These are phyloP conservation scores for Calliopum simillimum DNA, from an alignment of 2,888 invertebrate species.

Conservation along the genomic window DNA sequence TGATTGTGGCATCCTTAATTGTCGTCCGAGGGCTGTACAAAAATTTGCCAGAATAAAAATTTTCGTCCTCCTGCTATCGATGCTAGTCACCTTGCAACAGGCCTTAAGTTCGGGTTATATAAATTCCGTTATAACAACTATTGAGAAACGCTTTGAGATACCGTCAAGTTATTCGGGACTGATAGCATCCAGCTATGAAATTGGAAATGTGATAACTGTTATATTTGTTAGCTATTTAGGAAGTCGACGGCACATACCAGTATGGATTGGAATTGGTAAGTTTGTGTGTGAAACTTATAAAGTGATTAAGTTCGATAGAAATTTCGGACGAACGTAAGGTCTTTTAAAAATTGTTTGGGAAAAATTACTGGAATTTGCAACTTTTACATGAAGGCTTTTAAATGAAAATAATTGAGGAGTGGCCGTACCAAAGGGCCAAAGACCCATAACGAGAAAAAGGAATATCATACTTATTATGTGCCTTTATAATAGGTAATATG, in stretches of 20 bases:
- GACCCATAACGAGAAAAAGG: too few relatives aligned
- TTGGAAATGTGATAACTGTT: slow-evolving; percentile 94
- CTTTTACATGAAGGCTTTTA: background rate
- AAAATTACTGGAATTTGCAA: background rate
- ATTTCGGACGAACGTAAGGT: background rate
- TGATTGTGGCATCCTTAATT: slow-evolving; percentile 90
- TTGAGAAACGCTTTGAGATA: slow-evolving; percentile 94
- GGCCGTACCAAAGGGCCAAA: too few relatives aligned
- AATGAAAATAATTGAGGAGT: too few relatives aligned
- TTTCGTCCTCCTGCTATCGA: slow-evolving; percentile 88
- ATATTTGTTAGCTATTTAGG: slow-evolving; percentile 96
- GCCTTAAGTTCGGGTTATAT: slow-evolving; percentile 92
- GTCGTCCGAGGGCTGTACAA: slow-evolving; percentile 87
- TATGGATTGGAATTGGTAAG: slow-evolving; percentile 93
- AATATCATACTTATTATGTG: too few relatives aligned
- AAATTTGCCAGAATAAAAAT: slow-evolving; percentile 92
- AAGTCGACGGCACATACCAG: slow-evolving; percentile 90
- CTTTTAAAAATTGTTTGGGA: background rate
- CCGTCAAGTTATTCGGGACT: slow-evolving; percentile 93
- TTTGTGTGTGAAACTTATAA: background rate
- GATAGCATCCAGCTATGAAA: slow-evolving; percentile 94
- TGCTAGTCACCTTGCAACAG: slow-evolving; percentile 91
- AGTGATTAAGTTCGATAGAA: background rate
- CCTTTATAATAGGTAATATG: too few relatives aligned
- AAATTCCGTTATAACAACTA: slow-evolving; percentile 96